These are phyloP conservation scores for Clarias macrocephalus DNA, from an alignment of 2,113 vertebrate species.

Conservation along the genomic window DNA sequence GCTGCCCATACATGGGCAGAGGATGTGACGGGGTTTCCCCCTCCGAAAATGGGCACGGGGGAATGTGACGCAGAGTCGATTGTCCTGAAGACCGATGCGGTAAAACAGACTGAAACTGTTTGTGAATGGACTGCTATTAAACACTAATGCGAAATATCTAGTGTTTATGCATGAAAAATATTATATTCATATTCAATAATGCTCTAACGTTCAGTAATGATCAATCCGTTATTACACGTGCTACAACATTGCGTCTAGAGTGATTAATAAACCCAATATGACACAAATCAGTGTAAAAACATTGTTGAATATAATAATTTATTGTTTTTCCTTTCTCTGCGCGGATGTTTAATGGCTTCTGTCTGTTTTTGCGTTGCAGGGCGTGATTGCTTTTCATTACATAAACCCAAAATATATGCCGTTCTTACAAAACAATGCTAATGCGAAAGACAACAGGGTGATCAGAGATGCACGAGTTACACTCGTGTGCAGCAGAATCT, in stretches of 20 bases:
- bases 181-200: too few relatives aligned
- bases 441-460: background rate
- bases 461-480: background rate
- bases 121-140: background rate
- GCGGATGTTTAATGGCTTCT: background rate
- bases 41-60: constrained; percentile 58
- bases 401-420: background rate
- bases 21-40: constrained; percentile 59
- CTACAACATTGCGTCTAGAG: background rate
- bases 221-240: background rate
- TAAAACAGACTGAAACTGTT: constrained; percentile 35
- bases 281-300: background rate
- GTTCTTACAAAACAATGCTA: background rate
- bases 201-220: too few relatives aligned
- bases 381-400: background rate
- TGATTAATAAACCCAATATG: background rate
- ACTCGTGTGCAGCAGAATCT: background rate
- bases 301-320: too few relatives aligned
- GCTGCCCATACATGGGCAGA: constrained; percentile 57
- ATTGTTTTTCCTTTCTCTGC: background rate
- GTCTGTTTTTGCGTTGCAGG: background rate
- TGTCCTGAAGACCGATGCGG: constrained; percentile 54
- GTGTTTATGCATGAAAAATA: background rate
- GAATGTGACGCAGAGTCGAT: constrained; percentile 52
- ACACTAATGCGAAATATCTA: background rate